Percentiles rank a stretch among this genome's conserved stretches.
Evolutionary conservation across 1,140 invertebrate species (phyloP).

Genomic region (Trypoxylus dichotomus): DNA sequence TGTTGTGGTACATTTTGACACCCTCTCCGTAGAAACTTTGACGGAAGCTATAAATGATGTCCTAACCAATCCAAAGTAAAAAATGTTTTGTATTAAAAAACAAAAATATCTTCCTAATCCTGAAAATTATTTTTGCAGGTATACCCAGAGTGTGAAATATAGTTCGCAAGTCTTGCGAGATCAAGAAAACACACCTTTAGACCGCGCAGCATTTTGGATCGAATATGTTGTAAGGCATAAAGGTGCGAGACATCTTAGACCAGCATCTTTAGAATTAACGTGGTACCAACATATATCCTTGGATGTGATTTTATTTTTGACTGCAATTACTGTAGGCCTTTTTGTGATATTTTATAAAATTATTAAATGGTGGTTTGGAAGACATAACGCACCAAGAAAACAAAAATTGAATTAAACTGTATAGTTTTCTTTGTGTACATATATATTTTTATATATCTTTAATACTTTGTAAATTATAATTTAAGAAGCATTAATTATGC

Average conservation of each 20-base stretch:
- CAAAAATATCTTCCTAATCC: not conserved
- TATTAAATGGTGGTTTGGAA: too few species aligned
- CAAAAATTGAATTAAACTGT: too few species aligned
- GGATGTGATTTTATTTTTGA: not conserved
- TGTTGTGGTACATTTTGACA: not conserved
- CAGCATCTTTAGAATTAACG: constrained; percentile 41
- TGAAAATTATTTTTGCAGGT: constrained; percentile 26
- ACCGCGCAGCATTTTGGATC: constrained; percentile 55
- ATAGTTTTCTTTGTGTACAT: too few species aligned
- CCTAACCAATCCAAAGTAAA: constrained; percentile 9
- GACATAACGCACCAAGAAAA: too few species aligned
- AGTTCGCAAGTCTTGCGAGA: constrained; percentile 40
- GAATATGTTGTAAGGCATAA: constrained; percentile 56
- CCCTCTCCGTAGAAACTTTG: not conserved
- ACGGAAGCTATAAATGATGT: not conserved
- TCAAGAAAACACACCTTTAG: constrained; percentile 48
- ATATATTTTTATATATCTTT: too few species aligned
- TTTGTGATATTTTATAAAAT: too few species aligned
- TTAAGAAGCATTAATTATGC: too few species aligned
- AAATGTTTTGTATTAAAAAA: too few species aligned
- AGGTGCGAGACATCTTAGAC: constrained; percentile 52
- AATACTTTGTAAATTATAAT: too few species aligned
- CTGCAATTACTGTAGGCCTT: not conserved
- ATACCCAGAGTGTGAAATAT: constrained; percentile 8
- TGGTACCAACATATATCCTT: not conserved